These are phyloP conservation scores for Sylvia atricapilla DNA, from an alignment of 2,113 vertebrate species.

Conservation along the genomic window DNA sequence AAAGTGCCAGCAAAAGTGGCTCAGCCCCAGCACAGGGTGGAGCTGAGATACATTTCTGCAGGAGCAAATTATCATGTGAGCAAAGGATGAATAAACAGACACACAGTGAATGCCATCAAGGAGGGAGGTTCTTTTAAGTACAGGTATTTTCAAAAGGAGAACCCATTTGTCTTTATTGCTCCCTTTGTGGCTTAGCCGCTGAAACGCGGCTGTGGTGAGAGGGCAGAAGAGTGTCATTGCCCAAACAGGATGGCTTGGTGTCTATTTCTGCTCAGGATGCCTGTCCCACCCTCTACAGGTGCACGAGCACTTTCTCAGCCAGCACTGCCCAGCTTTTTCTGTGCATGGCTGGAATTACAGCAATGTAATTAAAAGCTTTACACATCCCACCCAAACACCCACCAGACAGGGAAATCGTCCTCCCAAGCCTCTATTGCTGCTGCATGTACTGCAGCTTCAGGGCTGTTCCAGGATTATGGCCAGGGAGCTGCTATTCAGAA, in stretches of 20 bases:
- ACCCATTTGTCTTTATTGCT: neutral
- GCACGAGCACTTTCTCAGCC: neutral
- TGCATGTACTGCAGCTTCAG: neutral
- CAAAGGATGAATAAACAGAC: slow-evolving; percentile 25
- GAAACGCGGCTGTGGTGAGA: neutral
- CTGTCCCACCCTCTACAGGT: slow-evolving; percentile 57
- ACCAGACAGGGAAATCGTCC: neutral
- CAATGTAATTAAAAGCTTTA: neutral
- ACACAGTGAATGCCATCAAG: neutral
- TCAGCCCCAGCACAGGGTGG: neutral
- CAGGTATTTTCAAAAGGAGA: slow-evolving; percentile 13
- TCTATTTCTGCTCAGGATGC: slow-evolving; percentile 44
- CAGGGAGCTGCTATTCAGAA: neutral
- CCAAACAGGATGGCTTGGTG: slow-evolving; percentile 5
- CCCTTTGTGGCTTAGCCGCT: neutral
- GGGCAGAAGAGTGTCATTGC: slow-evolving; percentile 35
- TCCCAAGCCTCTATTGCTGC: neutral
- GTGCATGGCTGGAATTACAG: neutral
- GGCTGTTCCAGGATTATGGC: neutral
- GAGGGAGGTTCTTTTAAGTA: slow-evolving; percentile 25
- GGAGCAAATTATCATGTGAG: slow-evolving; percentile 20
- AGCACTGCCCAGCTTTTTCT: neutral
- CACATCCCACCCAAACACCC: neutral
- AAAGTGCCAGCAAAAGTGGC: neutral
- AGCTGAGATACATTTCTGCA: neutral